Conservation (phyloP, 2,888 invertebrate species). For the Spisula solida region DNA sequence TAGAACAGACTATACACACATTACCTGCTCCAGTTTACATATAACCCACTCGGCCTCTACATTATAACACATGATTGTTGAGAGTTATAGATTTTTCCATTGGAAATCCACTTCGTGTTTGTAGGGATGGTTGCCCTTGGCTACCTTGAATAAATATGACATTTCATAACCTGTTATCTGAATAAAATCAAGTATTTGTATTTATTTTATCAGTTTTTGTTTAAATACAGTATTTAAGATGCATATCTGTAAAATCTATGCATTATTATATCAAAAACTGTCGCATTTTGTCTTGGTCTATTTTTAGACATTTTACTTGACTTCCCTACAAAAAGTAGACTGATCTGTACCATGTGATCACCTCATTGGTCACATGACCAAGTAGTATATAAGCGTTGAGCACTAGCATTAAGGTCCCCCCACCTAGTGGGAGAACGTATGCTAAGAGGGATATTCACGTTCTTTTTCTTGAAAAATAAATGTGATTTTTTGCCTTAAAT, state of each 20-base stretch:
- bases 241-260: neutral
- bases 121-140: constrained; percentile 10
- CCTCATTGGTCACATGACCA: constrained; percentile 54
- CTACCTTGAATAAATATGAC: neutral
- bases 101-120: neutral
- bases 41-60: neutral
- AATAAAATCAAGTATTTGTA: neutral
- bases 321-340: constrained; percentile 47
- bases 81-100: constrained; percentile 36
- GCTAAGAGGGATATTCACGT: constrained; percentile 44
- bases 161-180: neutral
- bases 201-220: neutral
- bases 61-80: neutral
- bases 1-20: constrained; percentile 18
- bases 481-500: constrained; percentile 41
- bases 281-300: neutral
- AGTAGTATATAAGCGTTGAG: constrained; percentile 58
- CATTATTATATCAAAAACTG: neutral
- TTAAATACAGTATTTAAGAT: neutral
- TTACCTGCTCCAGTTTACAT: neutral
- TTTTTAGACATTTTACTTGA: constrained; percentile 42
- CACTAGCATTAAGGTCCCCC: constrained; percentile 67
- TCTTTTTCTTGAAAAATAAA: constrained; percentile 22
- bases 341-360: constrained; percentile 49
- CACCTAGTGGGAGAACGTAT: constrained; percentile 62